These are phyloP conservation scores for Anagrus nilaparvatae DNA, from an alignment of 1,140 invertebrate genomes.

Conservation along the genomic window DNA sequence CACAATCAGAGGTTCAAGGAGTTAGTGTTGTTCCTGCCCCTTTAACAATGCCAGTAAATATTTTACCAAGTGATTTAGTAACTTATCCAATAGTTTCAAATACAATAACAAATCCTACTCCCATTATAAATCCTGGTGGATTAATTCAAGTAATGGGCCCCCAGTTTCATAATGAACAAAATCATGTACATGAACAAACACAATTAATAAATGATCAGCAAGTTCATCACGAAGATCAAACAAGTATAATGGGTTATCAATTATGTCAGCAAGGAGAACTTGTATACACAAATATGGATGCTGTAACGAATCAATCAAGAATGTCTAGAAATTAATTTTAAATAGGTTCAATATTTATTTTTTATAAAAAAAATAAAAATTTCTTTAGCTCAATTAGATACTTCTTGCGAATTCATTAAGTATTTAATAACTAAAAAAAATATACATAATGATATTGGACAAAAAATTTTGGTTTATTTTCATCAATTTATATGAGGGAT, in stretches of 20 bases:
- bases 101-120: constrained; percentile 15
- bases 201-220: constrained; percentile 19
- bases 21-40: constrained; percentile 31
- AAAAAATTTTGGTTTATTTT: constrained; percentile 6
- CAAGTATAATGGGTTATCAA: constrained; percentile 28
- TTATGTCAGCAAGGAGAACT: constrained; percentile 32
- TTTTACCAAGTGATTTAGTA: constrained; percentile 34
- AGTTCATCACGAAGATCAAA: constrained; percentile 19
- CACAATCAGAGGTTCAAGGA: constrained; percentile 24
- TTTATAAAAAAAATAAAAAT: neutral
- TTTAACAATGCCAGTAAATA: constrained; percentile 30
- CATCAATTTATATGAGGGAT: too few relatives aligned
- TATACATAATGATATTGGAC: constrained; percentile 8
- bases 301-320: constrained; percentile 22
- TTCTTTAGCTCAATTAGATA: neutral
- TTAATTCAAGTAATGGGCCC: constrained; percentile 25
- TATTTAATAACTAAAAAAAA: constrained; percentile 5
- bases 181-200: constrained; percentile 17
- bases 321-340: constrained; percentile 23
- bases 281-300: constrained; percentile 30
- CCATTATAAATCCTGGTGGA: constrained; percentile 19
- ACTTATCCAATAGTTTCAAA: constrained; percentile 26
- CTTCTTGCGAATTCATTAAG: too few relatives aligned
- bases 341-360: neutral
- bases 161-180: constrained; percentile 19